phyloP scores from a whole-genome alignment of 2,797 vertebrate genomes.

The Meriones psammophilus region DNA sequence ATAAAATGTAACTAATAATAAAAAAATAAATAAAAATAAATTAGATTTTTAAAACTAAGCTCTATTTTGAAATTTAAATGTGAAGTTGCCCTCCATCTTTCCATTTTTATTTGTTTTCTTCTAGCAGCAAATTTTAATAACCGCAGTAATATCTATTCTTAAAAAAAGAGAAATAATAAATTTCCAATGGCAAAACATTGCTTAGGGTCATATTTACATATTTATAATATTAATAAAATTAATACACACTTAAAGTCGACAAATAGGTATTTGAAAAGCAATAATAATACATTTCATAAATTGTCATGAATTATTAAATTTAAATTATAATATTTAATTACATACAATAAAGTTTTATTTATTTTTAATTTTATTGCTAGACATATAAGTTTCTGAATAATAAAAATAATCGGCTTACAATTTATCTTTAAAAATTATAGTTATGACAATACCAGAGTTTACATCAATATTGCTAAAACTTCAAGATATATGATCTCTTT shows the following conservation, averaged over 20 bases:
- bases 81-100: background rate
- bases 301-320: background rate
- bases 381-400: background rate
- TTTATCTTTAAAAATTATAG: background rate
- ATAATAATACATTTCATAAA: background rate
- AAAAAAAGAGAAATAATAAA: background rate
- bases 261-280: background rate
- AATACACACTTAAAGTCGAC: background rate
- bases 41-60: background rate
- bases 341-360: background rate
- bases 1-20: no score
- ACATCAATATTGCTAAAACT: background rate
- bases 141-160: constrained; percentile 12
- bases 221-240: background rate
- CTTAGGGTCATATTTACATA: background rate
- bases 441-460: background rate
- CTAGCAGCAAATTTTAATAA: background rate
- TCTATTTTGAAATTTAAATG: background rate
- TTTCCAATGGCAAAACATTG: background rate
- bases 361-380: background rate
- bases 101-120: constrained; percentile 1
- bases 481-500: background rate
- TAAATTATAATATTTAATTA: background rate
- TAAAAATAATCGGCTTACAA: background rate
- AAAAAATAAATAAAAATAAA: background rate